A percentile compares a stretch with the other conserved stretches of the same genome.
Conservation (phyloP, 2,888 invertebrate species). For the Metacarcinus magister region DNA sequence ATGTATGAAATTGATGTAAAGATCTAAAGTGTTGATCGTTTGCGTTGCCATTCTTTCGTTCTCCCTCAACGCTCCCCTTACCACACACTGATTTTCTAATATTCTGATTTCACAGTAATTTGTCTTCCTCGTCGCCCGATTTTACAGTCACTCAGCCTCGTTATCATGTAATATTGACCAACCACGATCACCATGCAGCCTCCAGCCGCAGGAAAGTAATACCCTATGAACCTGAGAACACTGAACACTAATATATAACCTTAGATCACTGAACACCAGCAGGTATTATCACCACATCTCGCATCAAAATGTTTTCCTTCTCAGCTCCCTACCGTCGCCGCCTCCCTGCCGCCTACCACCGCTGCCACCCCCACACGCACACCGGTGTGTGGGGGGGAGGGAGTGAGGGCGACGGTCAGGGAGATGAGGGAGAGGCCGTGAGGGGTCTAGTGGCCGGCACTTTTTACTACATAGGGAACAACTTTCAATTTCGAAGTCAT, state of each 20-base stretch:
- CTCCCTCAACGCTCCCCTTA: not conserved
- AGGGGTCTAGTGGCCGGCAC: conserved; percentile 15
- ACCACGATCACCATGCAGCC: not conserved
- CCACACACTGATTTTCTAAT: not conserved
- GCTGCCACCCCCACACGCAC: not conserved
- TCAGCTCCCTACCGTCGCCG: too few species aligned
- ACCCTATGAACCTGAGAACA: not conserved
- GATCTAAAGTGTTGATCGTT: not conserved
- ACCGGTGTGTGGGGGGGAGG: not conserved
- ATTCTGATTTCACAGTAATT: conserved; percentile 21
- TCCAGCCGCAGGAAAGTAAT: not conserved
- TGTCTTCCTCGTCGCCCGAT: not conserved
- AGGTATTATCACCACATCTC: conserved; percentile 3
- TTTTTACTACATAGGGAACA: conserved; percentile 63
- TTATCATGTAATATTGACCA: conserved; percentile 5
- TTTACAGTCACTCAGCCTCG: conserved; percentile 10
- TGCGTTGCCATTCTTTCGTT: not conserved
- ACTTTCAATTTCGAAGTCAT: conserved; percentile 76
- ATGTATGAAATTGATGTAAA: not conserved
- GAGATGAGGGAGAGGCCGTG: not conserved
- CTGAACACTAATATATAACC: not conserved
- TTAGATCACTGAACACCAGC: not conserved
- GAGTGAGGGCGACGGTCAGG: not conserved
- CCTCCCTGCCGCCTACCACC: not conserved
- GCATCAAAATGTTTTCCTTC: conserved; percentile 6